Evolutionary conservation across 2,113 vertebrate species (phyloP).

Genomic region (Dromas ardeola): DNA sequence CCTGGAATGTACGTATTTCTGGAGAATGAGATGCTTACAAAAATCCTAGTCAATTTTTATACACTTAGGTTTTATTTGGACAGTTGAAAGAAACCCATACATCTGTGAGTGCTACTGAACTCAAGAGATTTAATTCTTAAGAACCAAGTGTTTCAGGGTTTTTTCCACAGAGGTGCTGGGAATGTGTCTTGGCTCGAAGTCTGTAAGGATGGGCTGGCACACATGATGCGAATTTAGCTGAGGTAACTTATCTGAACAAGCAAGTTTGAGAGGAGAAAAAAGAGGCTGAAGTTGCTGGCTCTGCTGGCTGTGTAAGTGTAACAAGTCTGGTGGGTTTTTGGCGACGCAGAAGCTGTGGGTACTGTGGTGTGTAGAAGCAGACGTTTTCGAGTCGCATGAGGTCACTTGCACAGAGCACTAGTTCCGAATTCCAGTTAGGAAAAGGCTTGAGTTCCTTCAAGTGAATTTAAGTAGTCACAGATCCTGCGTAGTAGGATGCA

Average conservation of each 20-base stretch:
- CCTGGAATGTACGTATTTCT: neutral
- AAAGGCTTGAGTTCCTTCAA: neutral
- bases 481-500: neutral
- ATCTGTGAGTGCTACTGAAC: neutral
- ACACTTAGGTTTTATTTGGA: neutral
- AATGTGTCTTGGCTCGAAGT: neutral
- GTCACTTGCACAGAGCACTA: neutral
- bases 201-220: neutral
- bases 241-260: neutral
- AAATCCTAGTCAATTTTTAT: neutral
- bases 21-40: neutral
- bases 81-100: fast-evolving
- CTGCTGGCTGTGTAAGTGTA: neutral
- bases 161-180: neutral
- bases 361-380: neutral
- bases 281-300: neutral
- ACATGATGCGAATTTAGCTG: neutral
- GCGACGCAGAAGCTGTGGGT: neutral
- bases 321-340: neutral
- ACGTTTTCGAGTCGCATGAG: fast-evolving
- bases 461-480: neutral
- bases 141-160: neutral
- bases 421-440: neutral
- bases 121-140: neutral
- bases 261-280: neutral